Evolutionary conservation across 2,797 vertebrate species (phyloP), one percentile per base, ranked within the genome.

Genomic region (Serranus cabrilla): DNA sequence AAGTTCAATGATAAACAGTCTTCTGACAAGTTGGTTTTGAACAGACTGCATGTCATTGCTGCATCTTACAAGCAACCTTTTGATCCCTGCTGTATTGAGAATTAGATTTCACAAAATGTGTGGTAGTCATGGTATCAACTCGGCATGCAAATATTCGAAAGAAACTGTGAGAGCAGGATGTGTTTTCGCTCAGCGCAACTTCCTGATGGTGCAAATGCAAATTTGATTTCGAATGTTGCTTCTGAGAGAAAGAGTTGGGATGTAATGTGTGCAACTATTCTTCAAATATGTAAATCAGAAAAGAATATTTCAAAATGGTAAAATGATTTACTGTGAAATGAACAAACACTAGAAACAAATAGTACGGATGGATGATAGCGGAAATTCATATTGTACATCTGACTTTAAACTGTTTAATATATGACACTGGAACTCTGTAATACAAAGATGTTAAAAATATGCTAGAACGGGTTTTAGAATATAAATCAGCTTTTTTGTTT

Each of bases 1-100:
- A 82, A 75, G 69, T 86, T 81, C 73, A 85, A 58, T 54, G 56
- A 81, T 56, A 52, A 80, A 75, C 54, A 72, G 37, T 20, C 20
- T 17, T 78, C 37, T 56, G 51, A 62, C 63, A 49, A 79, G 43
- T 66, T 47, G 9, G 49, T 49, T 75, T 17, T 57, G 5, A 64
- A 61, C 54, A 18, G 27, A 25, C 55, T 31, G 37, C 4, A 58
- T 14, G 10, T 74, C 60, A 58, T 68, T 31, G 50, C 55, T 46
- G 56, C 10, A 31, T 61, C 60, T 70, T 31, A 61, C 18, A 61
- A 18, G 62, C 47, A 43, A 80, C 61, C 68, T 76, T 76, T 75
- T 50, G 70, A 61, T 75, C 78, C 23, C 18, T 17, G 11, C 43
- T 46, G 42, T 59, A 43, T 25, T 16, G 37, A 13, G 18, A 11